Conservation (phyloP, 2,888 invertebrate species). For the Aradus depressus region DNA sequence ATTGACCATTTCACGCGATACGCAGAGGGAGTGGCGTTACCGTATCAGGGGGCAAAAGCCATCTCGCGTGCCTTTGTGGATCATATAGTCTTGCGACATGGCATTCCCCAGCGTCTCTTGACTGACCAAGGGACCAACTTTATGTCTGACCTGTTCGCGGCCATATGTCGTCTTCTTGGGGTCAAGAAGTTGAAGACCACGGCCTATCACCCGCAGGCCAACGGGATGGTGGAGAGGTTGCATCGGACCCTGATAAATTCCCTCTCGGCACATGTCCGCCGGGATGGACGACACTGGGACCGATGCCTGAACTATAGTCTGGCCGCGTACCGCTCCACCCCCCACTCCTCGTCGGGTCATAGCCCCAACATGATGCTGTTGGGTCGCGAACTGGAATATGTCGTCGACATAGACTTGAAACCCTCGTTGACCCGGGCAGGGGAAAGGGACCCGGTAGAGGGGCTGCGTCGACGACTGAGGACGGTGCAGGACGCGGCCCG, state of each 20-base stretch:
- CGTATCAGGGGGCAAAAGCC: slow-evolving; percentile 7
- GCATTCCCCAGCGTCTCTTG: slow-evolving; percentile 4
- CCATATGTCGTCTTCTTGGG: slow-evolving; percentile 29
- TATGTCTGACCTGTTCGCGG: slow-evolving; percentile 29
- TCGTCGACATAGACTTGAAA: slow-evolving; percentile 24
- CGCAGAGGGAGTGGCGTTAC: slow-evolving; percentile 7
- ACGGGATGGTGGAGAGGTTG: slow-evolving; percentile 34
- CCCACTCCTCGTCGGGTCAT: slow-evolving; percentile 29
- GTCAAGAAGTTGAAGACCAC: slow-evolving; percentile 31
- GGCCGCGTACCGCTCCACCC: slow-evolving; percentile 32
- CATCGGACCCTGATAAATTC: slow-evolving; percentile 33
- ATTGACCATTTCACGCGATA: slow-evolving; percentile 15
- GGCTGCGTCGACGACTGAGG: too few species aligned
- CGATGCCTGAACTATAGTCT: too few species aligned
- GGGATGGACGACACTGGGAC: slow-evolving; percentile 34
- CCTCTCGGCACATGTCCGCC: slow-evolving; percentile 32
- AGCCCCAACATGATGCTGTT: slow-evolving; percentile 21
- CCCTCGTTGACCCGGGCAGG: too few species aligned
- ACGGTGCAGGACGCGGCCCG: too few species aligned
- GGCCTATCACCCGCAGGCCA: slow-evolving; percentile 32
- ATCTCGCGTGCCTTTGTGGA: slow-evolving; percentile 4
- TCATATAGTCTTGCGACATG: slow-evolving; percentile 1
- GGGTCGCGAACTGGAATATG: slow-evolving; percentile 24
- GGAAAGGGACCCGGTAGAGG: too few species aligned
- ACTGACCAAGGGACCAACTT: slow-evolving; percentile 33